Base-by-base conservation (phyloP, 2,113 vertebrate species). In the Centropus bengalensis region DNA sequence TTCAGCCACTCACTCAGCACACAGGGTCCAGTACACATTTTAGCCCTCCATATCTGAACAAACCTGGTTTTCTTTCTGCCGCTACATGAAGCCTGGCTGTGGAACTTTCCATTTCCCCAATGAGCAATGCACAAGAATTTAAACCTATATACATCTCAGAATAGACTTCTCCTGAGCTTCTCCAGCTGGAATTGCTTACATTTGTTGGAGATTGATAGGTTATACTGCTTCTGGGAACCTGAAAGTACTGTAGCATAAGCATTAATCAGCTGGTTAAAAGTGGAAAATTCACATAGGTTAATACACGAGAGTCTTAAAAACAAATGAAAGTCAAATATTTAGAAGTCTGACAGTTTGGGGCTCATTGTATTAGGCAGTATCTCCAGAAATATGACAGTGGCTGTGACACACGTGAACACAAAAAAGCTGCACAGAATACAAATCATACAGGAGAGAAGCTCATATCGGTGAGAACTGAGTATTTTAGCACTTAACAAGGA, bases 131-230 rank as follows among this genome's bases (percentile, higher is more conserved):
- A n/a, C 45, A 38, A 33, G 30, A 74, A 32, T 58, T 59, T 47
- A 77, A 82, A 40, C 69, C 76, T 84, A 23, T n/a, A 7, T 28
- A 59, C n/a, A 56, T 28, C 68, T 81, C 78, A 27, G 33, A 12
- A 30, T 20, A 77, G 68, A 32, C 51, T 42, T 14, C 36, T 59
- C 77, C 54, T 63, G 70, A 89, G 76, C 68, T 86, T 83, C 67
- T 81, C 73, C 80, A 96, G 78, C 59, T 94, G 80, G 66, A 56
- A 88, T 64, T 76, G 62, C 64, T 96, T 77, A 64, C n/a, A 30
- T 79, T 91, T 86, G 38, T 76, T 45, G 51, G 19, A 38, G 14
- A 42, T 67, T 84, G 44, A 82, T 44, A 90, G 44, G 58, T 83
- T 92, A 20, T 11, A 42, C 51, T 20, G 64, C 67, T 85, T 91